Conservation (phyloP, 2,888 invertebrate genomes). For the Leptarthrus brevirostris region DNA sequence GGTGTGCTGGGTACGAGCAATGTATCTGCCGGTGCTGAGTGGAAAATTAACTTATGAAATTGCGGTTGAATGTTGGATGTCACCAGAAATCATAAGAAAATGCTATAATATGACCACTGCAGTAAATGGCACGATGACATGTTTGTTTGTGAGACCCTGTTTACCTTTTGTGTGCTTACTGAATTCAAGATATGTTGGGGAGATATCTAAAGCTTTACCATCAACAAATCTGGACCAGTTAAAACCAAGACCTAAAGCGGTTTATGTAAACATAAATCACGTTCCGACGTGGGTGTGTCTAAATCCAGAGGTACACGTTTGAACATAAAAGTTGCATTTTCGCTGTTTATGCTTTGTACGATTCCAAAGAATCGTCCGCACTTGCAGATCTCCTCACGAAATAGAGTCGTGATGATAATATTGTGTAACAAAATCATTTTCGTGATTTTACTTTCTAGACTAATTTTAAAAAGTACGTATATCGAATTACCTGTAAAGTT, state of each 20-base stretch:
- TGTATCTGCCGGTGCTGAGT: too few relatives aligned
- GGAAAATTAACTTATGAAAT: too few relatives aligned
- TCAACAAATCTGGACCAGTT: slow-evolving; percentile 1
- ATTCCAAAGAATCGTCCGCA: not conserved
- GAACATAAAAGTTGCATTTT: slow-evolving; percentile 16
- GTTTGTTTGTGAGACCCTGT: too few relatives aligned
- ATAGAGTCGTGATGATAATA: slow-evolving; percentile 10
- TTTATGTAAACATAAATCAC: slow-evolving; percentile 38
- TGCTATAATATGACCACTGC: too few relatives aligned
- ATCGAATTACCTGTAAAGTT: not conserved
- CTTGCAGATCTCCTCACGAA: not conserved
- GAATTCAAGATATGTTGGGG: not conserved
- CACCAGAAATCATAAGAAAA: too few relatives aligned
- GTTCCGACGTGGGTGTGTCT: slow-evolving; percentile 21
- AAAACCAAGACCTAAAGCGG: slow-evolving; percentile 6
- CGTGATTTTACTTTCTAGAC: slow-evolving; percentile 26
- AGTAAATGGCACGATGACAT: too few relatives aligned
- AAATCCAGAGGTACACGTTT: not conserved
- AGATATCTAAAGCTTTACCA: not conserved
- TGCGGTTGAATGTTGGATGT: too few relatives aligned
- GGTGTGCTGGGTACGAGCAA: too few relatives aligned
- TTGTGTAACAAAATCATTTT: slow-evolving; percentile 31
- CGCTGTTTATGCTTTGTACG: not conserved
- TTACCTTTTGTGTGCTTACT: too few relatives aligned
- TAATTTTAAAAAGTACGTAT: not conserved